Evolutionary conservation across 1,140 invertebrate genomes (phyloP), one percentile per base, ranked within the genome.

Genomic region (Caligus rogercresseyi): DNA sequence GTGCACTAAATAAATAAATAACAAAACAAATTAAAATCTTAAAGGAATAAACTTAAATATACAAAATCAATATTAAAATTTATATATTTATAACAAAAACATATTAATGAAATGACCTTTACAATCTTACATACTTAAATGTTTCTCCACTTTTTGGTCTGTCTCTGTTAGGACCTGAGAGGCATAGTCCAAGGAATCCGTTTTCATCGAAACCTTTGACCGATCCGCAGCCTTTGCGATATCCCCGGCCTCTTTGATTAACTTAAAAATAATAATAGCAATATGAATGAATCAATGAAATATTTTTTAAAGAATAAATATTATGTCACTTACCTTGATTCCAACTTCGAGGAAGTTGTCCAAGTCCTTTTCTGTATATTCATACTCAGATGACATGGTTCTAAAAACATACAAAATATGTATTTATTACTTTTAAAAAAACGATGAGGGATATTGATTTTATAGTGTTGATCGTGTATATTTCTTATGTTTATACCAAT

Each of bases 101-200:
- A 7, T 7, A 24, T 57, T 3, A 18, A 54, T 54, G 15, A 18
- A 54, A 7, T 54, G 7, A 54, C 19, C 4, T 20, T 54, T 16
- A 54, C 11, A 54, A 57, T 7, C 7, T 57, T 7, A 24, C 16
- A 21, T 57, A 57, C 23, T 63, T 16, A 53, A 18, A 18, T 21
- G 52, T 20, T 58, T 55, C 24, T 58, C 52, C 13, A 63, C 61
- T 18, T 55, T 55, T 2, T 21, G 24, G 43, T 63, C 61, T n/a
- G 61, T 63, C 31, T 63, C 61, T 16, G 61, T 63, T 2, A 63
- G 52, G 19, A 63, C 25, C 4, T 51, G 43, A 14, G 51, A 58
- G 19, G 18, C 25, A 25, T 63, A 20, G 15, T 51, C 61, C 19
- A 56, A 23, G 51, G 51, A 15, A 3, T 58, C 21, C 25, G 31